These are phyloP conservation scores for Nixonia krombeini DNA, from an alignment of 1,140 invertebrate genomes.

Conservation along the genomic window DNA sequence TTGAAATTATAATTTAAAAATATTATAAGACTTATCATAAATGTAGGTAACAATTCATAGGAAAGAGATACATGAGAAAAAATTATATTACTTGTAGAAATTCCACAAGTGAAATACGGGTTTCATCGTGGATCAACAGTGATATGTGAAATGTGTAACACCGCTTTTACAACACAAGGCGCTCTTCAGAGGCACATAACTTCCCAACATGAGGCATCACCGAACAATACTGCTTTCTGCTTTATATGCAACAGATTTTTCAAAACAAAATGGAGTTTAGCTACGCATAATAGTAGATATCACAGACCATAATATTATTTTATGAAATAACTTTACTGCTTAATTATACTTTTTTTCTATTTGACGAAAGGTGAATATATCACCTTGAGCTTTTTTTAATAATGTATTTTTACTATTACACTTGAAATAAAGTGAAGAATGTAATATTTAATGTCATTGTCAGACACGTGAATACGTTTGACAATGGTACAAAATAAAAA, in stretches of 20 bases:
- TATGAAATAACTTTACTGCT: no score
- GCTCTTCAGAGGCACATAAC: constrained; percentile 53
- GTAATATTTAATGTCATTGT: no score
- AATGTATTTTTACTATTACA: no score
- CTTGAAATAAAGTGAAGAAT: no score
- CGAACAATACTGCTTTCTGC: constrained; percentile 47
- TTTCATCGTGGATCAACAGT: neutral
- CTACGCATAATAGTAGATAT: constrained; percentile 57
- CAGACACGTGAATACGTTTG: no score
- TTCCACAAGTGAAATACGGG: neutral
- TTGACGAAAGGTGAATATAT: no score
- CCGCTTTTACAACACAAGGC: constrained; percentile 53
- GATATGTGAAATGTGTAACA: constrained; percentile 46
- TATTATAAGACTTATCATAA: no score
- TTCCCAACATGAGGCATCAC: constrained; percentile 52
- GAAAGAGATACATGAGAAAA: neutral
- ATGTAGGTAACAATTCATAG: no score
- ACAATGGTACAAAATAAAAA: no score
- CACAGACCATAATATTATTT: constrained; percentile 42
- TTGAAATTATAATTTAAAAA: no score
- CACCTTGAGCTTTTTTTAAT: no score
- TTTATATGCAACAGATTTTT: constrained; percentile 51
- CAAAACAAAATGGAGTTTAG: constrained; percentile 59
- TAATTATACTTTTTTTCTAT: no score
- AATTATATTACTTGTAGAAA: neutral